Percentiles rank a stretch among this genome's conserved stretches.
phyloP scores from a whole-genome alignment of 2,888 invertebrate species.

The Acleris literana region DNA sequence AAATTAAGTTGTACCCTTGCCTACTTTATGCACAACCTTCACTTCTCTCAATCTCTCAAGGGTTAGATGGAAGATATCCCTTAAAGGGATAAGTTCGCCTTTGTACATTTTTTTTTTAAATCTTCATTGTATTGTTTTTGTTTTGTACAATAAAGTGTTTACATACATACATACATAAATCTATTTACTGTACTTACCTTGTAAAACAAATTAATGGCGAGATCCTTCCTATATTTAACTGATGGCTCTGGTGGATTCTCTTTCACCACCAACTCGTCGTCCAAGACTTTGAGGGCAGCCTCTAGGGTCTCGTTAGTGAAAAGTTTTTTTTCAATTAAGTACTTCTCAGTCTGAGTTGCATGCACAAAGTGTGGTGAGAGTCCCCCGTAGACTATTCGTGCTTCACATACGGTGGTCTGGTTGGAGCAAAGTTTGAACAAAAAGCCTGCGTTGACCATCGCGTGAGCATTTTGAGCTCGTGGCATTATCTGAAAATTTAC shows the following conservation, averaged over 20 bases:
- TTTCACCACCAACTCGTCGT: conserved; percentile 53
- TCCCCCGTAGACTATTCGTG: conserved; percentile 84
- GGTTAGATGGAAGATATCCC: no score
- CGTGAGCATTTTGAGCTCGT: conserved; percentile 88
- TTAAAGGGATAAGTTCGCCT: no score
- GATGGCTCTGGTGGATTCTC: conserved; percentile 80
- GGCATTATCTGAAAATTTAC: conserved; percentile 85
- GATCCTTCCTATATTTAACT: conserved; percentile 81
- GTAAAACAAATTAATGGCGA: conserved; percentile 85
- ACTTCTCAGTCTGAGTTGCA: conserved; percentile 80
- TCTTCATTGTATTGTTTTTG: no score
- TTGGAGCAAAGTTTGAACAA: conserved; percentile 79
- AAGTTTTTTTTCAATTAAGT: conserved; percentile 68
- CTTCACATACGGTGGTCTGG: conserved; percentile 65
- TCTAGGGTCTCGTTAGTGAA: conserved; percentile 71
- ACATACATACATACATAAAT: no score
- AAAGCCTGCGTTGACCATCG: conserved; percentile 90
- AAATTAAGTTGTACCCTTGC: no score
- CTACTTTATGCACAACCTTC: no score
- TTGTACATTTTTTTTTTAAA: no score
- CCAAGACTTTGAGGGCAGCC: conserved; percentile 54
- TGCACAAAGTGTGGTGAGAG: conserved; percentile 73
- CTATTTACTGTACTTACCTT: conserved; percentile 82
- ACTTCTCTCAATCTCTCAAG: no score
- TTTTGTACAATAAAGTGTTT: no score